Evolutionary conservation across 2,797 vertebrate species (phyloP).

Genomic region (Spinus olivaceus): DNA sequence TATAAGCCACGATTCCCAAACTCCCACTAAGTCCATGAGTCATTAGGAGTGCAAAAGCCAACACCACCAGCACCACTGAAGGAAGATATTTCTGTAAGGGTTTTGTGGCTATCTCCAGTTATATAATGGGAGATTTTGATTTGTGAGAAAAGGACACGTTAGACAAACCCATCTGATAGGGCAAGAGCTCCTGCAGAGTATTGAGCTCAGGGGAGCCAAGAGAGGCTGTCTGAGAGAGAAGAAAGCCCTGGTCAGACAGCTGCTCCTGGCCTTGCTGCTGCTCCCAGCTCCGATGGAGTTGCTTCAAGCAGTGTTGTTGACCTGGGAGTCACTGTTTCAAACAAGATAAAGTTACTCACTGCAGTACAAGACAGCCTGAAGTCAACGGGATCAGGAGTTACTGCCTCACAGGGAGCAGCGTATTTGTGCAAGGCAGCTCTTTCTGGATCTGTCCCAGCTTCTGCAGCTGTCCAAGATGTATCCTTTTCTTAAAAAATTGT

Average conservation of each 20-base stretch:
- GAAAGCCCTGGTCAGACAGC: not conserved
- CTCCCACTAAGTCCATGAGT: accelerated
- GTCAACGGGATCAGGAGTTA: not conserved
- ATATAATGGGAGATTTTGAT: not conserved
- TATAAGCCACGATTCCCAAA: not conserved
- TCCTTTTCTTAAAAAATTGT: not conserved
- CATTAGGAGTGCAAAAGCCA: not conserved
- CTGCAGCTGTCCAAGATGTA: not conserved
- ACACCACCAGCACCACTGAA: accelerated
- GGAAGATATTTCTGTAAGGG: not conserved
- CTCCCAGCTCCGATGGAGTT: not conserved
- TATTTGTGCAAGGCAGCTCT: not conserved
- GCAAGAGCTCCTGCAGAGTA: not conserved
- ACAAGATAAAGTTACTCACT: not conserved
- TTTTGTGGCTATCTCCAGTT: not conserved
- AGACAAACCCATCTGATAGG: not conserved
- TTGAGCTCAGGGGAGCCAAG: not conserved
- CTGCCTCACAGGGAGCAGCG: not conserved
- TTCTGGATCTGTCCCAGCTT: not conserved
- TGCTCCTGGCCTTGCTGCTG: not conserved
- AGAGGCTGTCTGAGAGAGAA: not conserved
- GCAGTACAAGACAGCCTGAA: not conserved
- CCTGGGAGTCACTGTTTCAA: not conserved
- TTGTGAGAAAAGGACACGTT: not conserved
- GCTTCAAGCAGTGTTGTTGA: not conserved